Conservation (phyloP, 2,113 vertebrate species). For the Vireo altiloquus region DNA sequence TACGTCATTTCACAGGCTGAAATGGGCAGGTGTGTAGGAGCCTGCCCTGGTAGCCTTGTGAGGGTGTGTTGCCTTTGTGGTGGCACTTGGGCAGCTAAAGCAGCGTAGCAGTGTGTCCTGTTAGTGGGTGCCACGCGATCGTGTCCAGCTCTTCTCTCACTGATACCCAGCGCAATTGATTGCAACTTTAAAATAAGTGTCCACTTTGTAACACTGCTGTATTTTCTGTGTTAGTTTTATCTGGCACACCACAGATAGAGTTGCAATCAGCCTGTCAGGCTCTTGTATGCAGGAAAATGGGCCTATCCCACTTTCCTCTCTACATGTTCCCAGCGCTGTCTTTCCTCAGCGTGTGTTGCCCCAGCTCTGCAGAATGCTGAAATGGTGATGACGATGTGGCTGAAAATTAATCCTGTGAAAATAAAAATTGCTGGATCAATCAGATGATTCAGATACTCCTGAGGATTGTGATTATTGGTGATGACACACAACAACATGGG, state of each 20-base stretch:
- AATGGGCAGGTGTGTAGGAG: neutral
- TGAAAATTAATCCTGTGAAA: neutral
- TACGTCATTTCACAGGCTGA: neutral
- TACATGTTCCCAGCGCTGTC: neutral
- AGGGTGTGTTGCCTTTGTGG: neutral
- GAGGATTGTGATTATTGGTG: neutral
- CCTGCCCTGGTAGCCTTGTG: neutral
- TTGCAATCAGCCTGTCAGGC: neutral
- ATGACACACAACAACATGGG: neutral
- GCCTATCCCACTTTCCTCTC: neutral
- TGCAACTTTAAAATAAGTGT: neutral
- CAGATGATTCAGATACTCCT: neutral
- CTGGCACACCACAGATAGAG: neutral
- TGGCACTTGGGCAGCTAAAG: neutral
- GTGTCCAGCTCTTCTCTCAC: neutral
- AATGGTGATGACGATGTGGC: neutral
- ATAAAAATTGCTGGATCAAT: neutral
- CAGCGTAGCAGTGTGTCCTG: too few relatives aligned
- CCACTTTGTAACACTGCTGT: neutral
- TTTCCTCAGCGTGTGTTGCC: neutral
- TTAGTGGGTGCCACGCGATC: neutral
- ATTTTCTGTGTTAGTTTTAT: neutral
- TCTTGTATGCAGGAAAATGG: neutral
- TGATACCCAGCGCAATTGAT: neutral
- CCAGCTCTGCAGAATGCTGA: neutral